Evolutionary conservation across 2,888 invertebrate species (phyloP), one percentile per base, ranked within the genome.

Genomic region (Plagodis pulveraria): DNA sequence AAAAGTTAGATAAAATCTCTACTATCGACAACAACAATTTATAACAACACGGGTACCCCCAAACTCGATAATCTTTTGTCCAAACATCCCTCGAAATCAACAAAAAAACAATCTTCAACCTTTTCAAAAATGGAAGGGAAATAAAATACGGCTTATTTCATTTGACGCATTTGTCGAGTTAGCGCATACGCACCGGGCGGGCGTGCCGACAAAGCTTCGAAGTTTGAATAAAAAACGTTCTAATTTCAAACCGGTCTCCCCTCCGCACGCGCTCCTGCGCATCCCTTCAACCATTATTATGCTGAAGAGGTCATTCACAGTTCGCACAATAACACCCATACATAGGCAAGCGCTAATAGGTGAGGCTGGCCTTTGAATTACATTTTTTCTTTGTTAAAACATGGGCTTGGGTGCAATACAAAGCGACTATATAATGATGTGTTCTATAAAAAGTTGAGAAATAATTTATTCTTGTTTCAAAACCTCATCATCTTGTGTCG

Each of bases 231-330:
- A 87, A 90, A 91, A 91, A 89, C 90, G 91, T 90, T 91, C 91
- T 92, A 92, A 92, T 91, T 92, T 89, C 83, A 91, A 92, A 92
- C 91, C 90, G 90, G 91, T 91, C 86, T 84, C 90, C 86, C 86
- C 87, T 79, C 77, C 79, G 89, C 89, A 83, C 86, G 90, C 89
- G 89, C 89, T 86, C 88, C 87, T 89, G 91, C 91, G 91, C 91
- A 91, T 91, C 91, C 91, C 90, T 87, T 81, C 80, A 72, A 73
- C 86, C 87, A 89, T 88, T 89, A 89, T 90, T 89, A 89, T 91
- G 86, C 87, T 86, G 87, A 90, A 91, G 91, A 91, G 91, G 91
- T 91, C 91, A 89, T 91, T 91, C 91, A 91, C 91, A 90, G 91
- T 87, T 89, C 85, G 89, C 89, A 91, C 86, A 91, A 91, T 88